phyloP scores from a whole-genome alignment of 2,888 invertebrate species.

The Cacoxenus indagator region DNA sequence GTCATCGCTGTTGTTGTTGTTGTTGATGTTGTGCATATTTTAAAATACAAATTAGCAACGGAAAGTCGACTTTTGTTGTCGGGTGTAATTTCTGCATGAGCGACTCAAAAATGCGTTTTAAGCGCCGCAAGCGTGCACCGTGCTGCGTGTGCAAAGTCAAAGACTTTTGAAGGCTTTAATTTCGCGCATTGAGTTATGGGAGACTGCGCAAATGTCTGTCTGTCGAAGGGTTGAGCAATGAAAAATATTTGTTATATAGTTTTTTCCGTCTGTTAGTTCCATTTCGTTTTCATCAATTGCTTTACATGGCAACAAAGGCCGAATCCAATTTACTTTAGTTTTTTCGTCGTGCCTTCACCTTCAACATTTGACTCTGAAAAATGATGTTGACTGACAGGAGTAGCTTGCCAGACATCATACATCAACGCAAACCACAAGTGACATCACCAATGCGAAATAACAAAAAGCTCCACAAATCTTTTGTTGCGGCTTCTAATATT shows the following conservation, averaged over 20 bases:
- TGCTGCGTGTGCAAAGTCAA: slow-evolving; percentile 44
- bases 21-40: slow-evolving; percentile 61
- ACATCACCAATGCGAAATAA: neutral
- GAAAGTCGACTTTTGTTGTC: slow-evolving; percentile 51
- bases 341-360: neutral
- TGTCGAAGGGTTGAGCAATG: neutral
- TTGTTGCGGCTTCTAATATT: slow-evolving; percentile 11
- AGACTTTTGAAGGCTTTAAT: slow-evolving; percentile 41
- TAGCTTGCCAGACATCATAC: slow-evolving; percentile 33
- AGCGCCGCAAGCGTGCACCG: slow-evolving; percentile 44
- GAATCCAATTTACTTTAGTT: neutral
- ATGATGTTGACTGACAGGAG: slow-evolving; percentile 16
- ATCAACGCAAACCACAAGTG: slow-evolving; percentile 28
- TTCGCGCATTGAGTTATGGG: slow-evolving; percentile 11
- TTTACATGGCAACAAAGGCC: neutral
- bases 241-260: slow-evolving; percentile 17
- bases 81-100: slow-evolving; percentile 10
- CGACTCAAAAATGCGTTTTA: slow-evolving; percentile 42
- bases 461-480: neutral
- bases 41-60: slow-evolving; percentile 65
- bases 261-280: slow-evolving; percentile 26
- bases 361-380: slow-evolving; percentile 32
- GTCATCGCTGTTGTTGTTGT: slow-evolving; percentile 29
- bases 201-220: slow-evolving; percentile 30
- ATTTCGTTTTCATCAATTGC: slow-evolving; percentile 28